Conservation (phyloP, 2,113 vertebrate species). For the Scomber scombrus region DNA sequence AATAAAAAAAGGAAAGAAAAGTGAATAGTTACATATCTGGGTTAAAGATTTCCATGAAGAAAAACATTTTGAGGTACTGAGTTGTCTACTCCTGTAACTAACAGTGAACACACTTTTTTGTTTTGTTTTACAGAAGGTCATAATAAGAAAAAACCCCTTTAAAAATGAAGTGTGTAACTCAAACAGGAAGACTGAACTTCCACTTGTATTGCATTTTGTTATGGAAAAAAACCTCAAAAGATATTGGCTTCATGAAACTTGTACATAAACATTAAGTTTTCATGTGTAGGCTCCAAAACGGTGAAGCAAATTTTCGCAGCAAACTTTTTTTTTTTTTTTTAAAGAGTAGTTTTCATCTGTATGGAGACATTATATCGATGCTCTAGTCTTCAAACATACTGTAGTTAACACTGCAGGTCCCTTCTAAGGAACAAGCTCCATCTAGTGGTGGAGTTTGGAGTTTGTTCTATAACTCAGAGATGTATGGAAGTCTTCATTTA, state of each 20-base stretch:
- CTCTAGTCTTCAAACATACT: conserved; percentile 31
- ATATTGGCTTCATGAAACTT: conserved; percentile 14
- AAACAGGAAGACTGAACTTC: conserved; percentile 68
- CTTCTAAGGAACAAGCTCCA: conserved; percentile 11
- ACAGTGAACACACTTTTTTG: conserved; percentile 53
- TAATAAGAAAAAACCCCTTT: conserved; percentile 8
- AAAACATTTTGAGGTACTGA: conserved; percentile 77
- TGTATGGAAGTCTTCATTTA: not conserved
- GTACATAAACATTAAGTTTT: conserved; percentile 2
- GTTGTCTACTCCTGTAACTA: conserved; percentile 73
- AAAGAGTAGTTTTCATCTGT: conserved; percentile 21
- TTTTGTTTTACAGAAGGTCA: conserved; percentile 30
- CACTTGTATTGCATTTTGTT: conserved; percentile 74
- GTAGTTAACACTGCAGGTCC: conserved; percentile 31
- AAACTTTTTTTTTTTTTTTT: not conserved
- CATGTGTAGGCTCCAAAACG: conserved; percentile 33
- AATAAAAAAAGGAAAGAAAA: conserved; percentile 10
- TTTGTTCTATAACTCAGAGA: not conserved
- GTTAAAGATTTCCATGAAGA: conserved; percentile 53
- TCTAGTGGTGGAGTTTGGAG: conserved; percentile 8
- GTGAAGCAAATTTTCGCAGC: conserved; percentile 25
- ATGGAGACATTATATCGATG: conserved; percentile 9
- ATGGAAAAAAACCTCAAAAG: conserved; percentile 18
- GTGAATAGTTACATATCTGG: conserved; percentile 38
- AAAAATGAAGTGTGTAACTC: conserved; percentile 44